Conservation (phyloP, 2,888 invertebrate genomes). For the Oithona nana region DNA sequence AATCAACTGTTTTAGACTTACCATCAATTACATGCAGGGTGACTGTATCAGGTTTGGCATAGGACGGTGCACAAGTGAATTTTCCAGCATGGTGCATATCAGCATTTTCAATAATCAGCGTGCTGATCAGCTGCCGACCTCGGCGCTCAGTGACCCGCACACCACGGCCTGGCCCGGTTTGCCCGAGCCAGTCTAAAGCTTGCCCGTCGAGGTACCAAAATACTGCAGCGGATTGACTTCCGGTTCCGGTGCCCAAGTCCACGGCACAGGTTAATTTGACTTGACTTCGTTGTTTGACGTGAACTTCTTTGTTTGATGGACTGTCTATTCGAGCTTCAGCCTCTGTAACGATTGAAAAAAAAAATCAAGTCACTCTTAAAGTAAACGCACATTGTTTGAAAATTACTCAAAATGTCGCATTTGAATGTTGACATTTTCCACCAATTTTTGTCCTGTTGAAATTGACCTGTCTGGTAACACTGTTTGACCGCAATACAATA, state of each 20-base stretch:
- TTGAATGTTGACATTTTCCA: too few relatives aligned
- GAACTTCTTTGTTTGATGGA: conserved; percentile 10
- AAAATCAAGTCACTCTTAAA: too few relatives aligned
- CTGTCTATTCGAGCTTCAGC: conserved; percentile 14
- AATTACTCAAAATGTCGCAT: too few relatives aligned
- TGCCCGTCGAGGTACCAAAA: conserved; percentile 13
- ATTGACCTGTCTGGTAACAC: too few relatives aligned
- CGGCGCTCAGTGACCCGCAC: conserved; percentile 6
- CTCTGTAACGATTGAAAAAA: conserved; percentile 1
- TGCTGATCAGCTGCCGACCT: neutral
- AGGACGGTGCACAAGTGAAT: conserved; percentile 11
- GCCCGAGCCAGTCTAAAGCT: conserved; percentile 15
- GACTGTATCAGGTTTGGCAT: conserved; percentile 5
- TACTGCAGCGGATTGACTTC: conserved; percentile 6
- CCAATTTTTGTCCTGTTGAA: too few relatives aligned
- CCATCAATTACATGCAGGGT: conserved; percentile 6
- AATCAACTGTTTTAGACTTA: neutral
- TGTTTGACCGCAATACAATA: too few relatives aligned
- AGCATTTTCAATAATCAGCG: neutral
- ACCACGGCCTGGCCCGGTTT: conserved; percentile 13
- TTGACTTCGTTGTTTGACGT: conserved; percentile 1
- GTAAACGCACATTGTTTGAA: too few relatives aligned
- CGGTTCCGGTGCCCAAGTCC: neutral
- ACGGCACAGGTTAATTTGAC: conserved; percentile 2
- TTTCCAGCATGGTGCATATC: conserved; percentile 8